Base-by-base conservation (phyloP, 2,113 vertebrate species). In the Vidua chalybeata region DNA sequence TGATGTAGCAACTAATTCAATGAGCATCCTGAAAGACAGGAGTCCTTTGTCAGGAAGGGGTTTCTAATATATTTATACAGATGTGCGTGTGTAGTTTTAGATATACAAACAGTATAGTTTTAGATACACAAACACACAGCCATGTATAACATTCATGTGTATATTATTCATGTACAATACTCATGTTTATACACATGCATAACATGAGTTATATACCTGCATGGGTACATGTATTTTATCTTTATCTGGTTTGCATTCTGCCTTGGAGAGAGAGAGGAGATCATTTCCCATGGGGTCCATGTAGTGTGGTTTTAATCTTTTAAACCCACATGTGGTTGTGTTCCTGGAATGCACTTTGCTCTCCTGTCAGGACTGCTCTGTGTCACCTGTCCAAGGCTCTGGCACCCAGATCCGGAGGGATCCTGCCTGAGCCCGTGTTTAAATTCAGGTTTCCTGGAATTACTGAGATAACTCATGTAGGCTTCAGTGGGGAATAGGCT, bases 1-100 rank as follows among this genome's bases (percentile, higher is more conserved):
- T 1, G 31, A 73, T 1, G 4, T 2, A 33, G 39, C 59, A 58
- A 13, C 1, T 1, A 14, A n/a, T 58, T 63, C 37, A 51, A 45
- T 27, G 30, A 72, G 16, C 30, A 43, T 26, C 35, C 61, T 62
- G 20, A 45, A 24, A 77, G 41, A 15, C 1, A 7, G 46, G 69
- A 35, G 33, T 64, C 33, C 46, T 83, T n/a, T 26, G 7, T 31
- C 33, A 75, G 68, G 41, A 48, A 72, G 0, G 4, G 1, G 6
- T 13, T 76, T 39, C 33, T 35, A n/a, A 72, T 19, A 3, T 19
- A 58, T 74, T 73, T 22, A 45, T 78, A 35, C 51, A 39, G 0
- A 4, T 9, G 2, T 18, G 4, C n/a, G 21, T 62, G 7, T 35
- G 2, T 15, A 4, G 9, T 46, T 80, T n/a, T 21, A 48, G 55